Percentiles rank a stretch among this genome's conserved stretches.
Conservation (phyloP, 2,888 invertebrate species). For the Drosophila seclusa region DNA sequence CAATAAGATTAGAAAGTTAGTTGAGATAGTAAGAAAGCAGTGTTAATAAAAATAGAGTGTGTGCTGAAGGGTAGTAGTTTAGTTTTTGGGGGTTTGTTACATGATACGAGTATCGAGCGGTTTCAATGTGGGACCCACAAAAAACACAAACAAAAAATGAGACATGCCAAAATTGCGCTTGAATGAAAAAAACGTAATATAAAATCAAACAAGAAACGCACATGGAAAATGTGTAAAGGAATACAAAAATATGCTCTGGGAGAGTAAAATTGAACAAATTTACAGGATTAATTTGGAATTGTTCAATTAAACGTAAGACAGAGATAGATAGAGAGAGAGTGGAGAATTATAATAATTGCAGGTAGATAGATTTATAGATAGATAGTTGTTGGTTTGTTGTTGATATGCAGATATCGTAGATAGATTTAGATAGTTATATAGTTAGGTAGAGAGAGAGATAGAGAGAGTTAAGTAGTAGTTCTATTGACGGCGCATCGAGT, state of each 20-base stretch:
- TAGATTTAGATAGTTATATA: constrained; percentile 29
- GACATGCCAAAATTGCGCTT: constrained; percentile 34
- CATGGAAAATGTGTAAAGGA: constrained; percentile 14
- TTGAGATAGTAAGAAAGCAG: constrained; percentile 10
- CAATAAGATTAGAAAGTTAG: constrained; percentile 27
- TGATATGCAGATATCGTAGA: constrained; percentile 27
- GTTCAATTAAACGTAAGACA: constrained; percentile 18
- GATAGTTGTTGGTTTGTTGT: constrained; percentile 21
- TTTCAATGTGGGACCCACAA: constrained; percentile 7
- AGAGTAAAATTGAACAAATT: constrained; percentile 30
- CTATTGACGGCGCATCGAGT: constrained; percentile 20
- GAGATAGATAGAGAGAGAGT: constrained; percentile 1
- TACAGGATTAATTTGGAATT: constrained; percentile 43
- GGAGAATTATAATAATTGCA: constrained; percentile 31
- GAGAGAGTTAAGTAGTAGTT: constrained; percentile 43
- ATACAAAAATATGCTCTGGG: constrained; percentile 26
- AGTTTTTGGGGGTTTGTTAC: not conserved
- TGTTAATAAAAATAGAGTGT: not conserved
- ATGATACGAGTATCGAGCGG: constrained; percentile 6
- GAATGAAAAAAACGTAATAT: constrained; percentile 13
- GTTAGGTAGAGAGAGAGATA: constrained; percentile 24
- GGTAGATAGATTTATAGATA: constrained; percentile 24
- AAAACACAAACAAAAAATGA: constrained; percentile 7
- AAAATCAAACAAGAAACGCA: constrained; percentile 36
- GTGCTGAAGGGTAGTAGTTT: constrained; percentile 13